Base-by-base conservation (phyloP, 1,140 invertebrate species). In the Apis florea region DNA sequence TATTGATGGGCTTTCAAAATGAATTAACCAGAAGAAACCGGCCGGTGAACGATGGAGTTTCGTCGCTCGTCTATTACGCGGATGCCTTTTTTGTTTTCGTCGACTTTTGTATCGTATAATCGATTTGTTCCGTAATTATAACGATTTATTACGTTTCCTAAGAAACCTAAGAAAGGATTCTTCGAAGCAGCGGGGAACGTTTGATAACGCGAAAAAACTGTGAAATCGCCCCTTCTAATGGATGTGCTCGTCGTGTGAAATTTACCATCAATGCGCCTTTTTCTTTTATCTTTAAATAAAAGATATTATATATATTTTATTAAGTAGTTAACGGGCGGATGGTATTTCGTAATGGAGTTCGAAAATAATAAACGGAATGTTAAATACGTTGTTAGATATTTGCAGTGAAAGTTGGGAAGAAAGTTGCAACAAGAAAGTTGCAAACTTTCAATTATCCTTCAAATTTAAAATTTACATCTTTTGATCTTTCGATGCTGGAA, bases 1-100 rank as follows among this genome's bases (percentile, higher is more conserved):
- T 82, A 82, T 69, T 77, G 73, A 82, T 77, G 56, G 63, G 63
- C 79, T 67, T 66, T 75, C 79, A 58, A 67, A 81, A 66, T 31
- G 71, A 81, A 75, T 81, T 75, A 75, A 64, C 77, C 26, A 75
- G 53, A 74, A 56, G 63, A 68, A 59, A 67, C 63, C n/a, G 47
- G 31, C 53, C 15, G 13, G 31, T 72, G 47, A 21, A 61, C 68
- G 68, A 63, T 58, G 17, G 17, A 51, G 56, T 31, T 66, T 58
- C 71, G 24, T 21, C n/a, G 19, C 58, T 40, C 54, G 17, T 63
- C 53, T 26, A 26, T 67, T 54, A n/a, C 26, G 11, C 69, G 70
- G 26, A 19, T 24, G 8, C n/a, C 19, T n/a, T 24, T 47, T 69
- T 68, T 31, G 66, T 69, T 58, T 69, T 24, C 31, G 15, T 68